A percentile compares a stretch with the other conserved stretches of the same genome.
phyloP scores from a whole-genome alignment of 2,797 vertebrate species.

The Clarias fuscus region DNA sequence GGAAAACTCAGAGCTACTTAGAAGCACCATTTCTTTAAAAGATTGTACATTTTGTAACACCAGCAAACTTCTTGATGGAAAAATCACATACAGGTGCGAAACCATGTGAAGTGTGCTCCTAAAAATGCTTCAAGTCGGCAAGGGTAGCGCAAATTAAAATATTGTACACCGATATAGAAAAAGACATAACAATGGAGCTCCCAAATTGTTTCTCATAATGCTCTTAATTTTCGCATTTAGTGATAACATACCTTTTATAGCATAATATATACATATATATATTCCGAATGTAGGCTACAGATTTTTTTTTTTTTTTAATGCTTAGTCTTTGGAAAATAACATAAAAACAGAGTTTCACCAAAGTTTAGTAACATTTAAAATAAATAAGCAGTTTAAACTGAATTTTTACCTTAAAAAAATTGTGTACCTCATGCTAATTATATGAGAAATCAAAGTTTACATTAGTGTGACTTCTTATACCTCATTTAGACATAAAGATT shows the following conservation, averaged over 20 bases:
- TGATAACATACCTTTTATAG: no score
- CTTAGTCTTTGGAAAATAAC: not conserved
- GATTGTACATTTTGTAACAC: not conserved
- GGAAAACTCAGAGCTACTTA: conserved; percentile 43
- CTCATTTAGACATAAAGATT: not conserved
- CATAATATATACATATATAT: not conserved
- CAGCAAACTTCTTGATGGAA: not conserved
- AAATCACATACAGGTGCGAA: not conserved
- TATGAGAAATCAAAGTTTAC: not conserved
- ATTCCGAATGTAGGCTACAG: not conserved
- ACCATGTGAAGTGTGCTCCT: not conserved
- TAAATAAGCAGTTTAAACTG: not conserved
- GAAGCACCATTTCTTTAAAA: not conserved
- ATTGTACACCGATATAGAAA: not conserved
- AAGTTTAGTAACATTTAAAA: not conserved
- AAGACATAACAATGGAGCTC: not conserved
- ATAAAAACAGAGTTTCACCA: not conserved
- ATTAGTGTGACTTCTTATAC: not conserved
- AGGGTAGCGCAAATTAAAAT: not conserved
- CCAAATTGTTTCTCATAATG: no score
- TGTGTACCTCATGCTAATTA: not conserved
- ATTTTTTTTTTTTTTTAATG: not conserved
- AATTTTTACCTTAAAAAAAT: not conserved
- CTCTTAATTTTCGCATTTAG: no score
- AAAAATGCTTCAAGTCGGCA: not conserved